These are phyloP conservation scores for Trematomus bernacchii DNA, from an alignment of 2,797 vertebrate species.

Conservation along the genomic window DNA sequence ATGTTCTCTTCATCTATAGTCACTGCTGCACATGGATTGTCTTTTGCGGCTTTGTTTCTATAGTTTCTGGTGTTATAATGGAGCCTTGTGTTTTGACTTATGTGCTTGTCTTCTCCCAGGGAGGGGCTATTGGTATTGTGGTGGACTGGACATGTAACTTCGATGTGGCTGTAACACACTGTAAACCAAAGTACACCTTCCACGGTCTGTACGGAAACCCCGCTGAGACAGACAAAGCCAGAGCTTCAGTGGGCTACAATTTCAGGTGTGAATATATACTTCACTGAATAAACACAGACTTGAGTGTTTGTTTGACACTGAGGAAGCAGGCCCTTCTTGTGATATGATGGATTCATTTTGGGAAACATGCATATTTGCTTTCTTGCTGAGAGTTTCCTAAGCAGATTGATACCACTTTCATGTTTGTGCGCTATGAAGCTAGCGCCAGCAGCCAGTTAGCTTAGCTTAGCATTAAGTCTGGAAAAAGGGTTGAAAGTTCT, in stretches of 20 bases:
- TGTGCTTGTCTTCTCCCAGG: constrained; percentile 81
- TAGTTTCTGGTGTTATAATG: background rate
- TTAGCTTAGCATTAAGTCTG: background rate
- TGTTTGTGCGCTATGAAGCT: background rate
- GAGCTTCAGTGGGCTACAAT: constrained; percentile 92
- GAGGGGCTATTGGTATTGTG: constrained; percentile 93
- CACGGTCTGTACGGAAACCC: constrained; percentile 91
- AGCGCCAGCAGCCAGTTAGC: background rate
- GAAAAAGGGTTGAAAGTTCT: too few relatives aligned
- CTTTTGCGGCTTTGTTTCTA: constrained; percentile 1
- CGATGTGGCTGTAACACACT: constrained; percentile 85
- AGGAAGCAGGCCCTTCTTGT: background rate
- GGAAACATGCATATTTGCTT: background rate
- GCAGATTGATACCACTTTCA: background rate
- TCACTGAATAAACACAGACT: background rate
- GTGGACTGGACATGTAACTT: constrained; percentile 96
- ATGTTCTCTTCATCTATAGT: background rate
- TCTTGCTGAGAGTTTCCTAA: background rate
- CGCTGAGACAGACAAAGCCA: constrained; percentile 65
- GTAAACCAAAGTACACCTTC: constrained; percentile 91
- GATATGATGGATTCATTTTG: background rate
- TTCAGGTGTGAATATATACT: constrained; percentile 87
- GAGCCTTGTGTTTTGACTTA: background rate
- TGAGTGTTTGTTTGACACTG: background rate
- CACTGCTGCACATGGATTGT: background rate